These are phyloP conservation scores for Drosophila sucinea DNA, from an alignment of 1,140 invertebrate genomes.

Conservation along the genomic window DNA sequence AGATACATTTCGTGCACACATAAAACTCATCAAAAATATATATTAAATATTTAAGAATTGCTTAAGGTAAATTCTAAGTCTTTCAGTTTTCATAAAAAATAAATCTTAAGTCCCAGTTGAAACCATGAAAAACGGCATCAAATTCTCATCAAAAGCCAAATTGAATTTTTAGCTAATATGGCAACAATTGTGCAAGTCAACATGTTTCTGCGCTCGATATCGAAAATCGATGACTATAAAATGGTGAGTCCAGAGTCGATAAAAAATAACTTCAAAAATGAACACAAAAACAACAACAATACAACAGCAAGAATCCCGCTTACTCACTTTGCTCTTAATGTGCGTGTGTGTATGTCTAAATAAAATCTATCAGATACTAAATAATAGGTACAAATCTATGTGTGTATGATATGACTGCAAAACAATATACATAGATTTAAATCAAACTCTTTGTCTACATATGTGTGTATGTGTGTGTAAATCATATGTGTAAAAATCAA, in stretches of 20 bases:
- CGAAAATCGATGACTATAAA: conserved; percentile 99
- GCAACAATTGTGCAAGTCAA: conserved; percentile 94
- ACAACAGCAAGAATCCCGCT: conserved; percentile 30
- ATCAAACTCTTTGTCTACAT: conserved; percentile 4
- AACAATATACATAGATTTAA: conserved; percentile 19
- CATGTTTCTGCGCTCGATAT: conserved; percentile 97
- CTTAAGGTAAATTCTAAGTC: neutral
- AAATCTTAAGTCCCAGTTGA: conserved; percentile 4
- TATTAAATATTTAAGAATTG: neutral
- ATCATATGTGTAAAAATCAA: neutral
- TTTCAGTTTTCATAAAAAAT: neutral
- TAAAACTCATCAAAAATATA: conserved; percentile 58
- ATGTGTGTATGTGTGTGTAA: conserved; percentile 9
- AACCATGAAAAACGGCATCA: conserved; percentile 29
- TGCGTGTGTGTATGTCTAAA: conserved; percentile 43
- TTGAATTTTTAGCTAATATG: conserved; percentile 86
- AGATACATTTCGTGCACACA: conserved; percentile 68
- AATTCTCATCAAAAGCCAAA: conserved; percentile 21
- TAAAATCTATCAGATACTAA: conserved; percentile 1
- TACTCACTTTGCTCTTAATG: conserved; percentile 62
- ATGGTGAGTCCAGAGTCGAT: conserved; percentile 91
- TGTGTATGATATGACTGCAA: conserved; percentile 31
- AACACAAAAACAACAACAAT: conserved; percentile 30
- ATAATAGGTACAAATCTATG: conserved; percentile 18
- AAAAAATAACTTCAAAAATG: conserved; percentile 22